These are phyloP conservation scores for Ochropleura leucogaster DNA, from an alignment of 2,888 invertebrate genomes.

Conservation along the genomic window DNA sequence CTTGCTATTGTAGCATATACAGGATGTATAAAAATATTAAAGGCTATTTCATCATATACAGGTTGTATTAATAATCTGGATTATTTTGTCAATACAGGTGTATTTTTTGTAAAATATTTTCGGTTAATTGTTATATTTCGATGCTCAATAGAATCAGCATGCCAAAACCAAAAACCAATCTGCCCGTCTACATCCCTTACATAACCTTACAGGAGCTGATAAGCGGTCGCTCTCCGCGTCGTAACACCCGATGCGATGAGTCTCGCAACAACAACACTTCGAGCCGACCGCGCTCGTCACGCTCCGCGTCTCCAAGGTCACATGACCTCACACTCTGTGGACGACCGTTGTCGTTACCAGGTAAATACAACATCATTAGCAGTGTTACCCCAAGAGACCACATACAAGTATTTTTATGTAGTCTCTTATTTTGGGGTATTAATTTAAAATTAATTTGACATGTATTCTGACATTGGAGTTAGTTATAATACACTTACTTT, in stretches of 20 bases:
- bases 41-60: not conserved
- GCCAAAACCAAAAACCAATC: not conserved
- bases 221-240: constrained; percentile 77
- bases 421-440: too few species aligned
- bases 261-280: constrained; percentile 72
- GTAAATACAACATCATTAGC: constrained; percentile 62
- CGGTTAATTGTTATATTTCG: not conserved
- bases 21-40: not conserved
- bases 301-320: constrained; percentile 85
- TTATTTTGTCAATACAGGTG: not conserved
- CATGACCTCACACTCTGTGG: constrained; percentile 82
- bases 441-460: too few species aligned
- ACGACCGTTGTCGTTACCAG: constrained; percentile 84
- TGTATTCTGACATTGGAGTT: too few species aligned
- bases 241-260: constrained; percentile 75
- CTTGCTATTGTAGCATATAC: not conserved
- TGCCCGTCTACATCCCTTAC: not conserved
- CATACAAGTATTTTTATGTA: too few species aligned
- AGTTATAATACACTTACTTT: too few species aligned
- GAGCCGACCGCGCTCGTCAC: constrained; percentile 80
- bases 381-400: too few species aligned
- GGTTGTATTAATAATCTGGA: not conserved
- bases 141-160: constrained; percentile 8
- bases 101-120: not conserved
- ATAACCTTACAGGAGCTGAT: constrained; percentile 71